These are phyloP conservation scores for Xiphophorus couchianus DNA, from an alignment of 2,113 vertebrate genomes.

Conservation along the genomic window DNA sequence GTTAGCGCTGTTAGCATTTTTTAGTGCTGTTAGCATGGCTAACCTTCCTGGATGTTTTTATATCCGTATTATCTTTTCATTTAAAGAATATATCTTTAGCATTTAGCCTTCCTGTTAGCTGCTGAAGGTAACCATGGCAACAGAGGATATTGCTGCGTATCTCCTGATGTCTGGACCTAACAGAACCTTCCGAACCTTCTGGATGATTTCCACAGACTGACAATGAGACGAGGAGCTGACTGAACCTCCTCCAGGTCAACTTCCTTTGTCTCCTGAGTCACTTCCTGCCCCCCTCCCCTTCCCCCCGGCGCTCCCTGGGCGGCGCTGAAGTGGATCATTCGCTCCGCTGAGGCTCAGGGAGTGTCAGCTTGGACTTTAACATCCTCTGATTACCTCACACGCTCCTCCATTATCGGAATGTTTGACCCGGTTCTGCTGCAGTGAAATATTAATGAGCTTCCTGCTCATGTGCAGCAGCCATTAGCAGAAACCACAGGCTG, in stretches of 20 bases:
- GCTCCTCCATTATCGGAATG: not conserved
- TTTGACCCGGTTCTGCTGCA: not conserved
- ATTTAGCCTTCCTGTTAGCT: not conserved
- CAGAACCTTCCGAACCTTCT: not conserved
- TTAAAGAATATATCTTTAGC: not conserved
- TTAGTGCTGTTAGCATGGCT: too few species aligned
- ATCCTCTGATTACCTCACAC: not conserved
- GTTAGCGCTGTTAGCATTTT: too few species aligned
- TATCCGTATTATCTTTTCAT: too few species aligned
- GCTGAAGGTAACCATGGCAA: not conserved
- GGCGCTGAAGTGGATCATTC: not conserved
- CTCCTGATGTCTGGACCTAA: not conserved
- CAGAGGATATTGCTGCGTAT: too few species aligned
- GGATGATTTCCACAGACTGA: not conserved
- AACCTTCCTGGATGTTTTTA: too few species aligned
- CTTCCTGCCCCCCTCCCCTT: conserved; percentile 62
- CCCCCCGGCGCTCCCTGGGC: not conserved
- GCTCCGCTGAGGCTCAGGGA: not conserved
- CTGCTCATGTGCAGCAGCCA: not conserved
- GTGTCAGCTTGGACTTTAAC: not conserved
- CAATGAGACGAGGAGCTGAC: not conserved
- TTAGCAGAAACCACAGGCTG: not conserved
- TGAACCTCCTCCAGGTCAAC: not conserved
- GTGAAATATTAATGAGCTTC: not conserved
- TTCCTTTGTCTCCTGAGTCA: conserved; percentile 22